Base-by-base conservation (phyloP, 2,888 invertebrate species). In the Drosophila anceps region DNA sequence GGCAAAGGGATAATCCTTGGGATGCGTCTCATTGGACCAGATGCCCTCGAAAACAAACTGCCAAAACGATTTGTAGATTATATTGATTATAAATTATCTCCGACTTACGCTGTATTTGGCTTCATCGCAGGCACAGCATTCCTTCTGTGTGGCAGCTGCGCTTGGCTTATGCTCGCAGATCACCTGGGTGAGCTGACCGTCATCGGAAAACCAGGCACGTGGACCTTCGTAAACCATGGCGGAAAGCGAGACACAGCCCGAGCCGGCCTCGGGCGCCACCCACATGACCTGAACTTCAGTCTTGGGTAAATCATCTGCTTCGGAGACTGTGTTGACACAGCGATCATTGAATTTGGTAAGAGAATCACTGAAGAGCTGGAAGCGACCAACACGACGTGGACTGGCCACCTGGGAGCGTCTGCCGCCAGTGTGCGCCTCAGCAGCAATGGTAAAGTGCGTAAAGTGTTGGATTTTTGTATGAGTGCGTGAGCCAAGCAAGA, bases 1-100 rank as follows among this genome's bases (percentile, higher is more conserved):
- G 44, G 97, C 96, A 90, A 95, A 95, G 0, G 99, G 99, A 93
- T 97, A 99, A 93, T 99, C 97, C 93, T 97, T 98, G 0, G 99
- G 99, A 93, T 99, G 99, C 0, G 98, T 98, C 90, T 96, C 95
- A 81, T 97, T 95, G 0, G 98, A 98, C 99, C 99, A 99, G 62
- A 98, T 94, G 0, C 99, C 99, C 93, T 98, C 96, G 92, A 97
- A 99, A 92, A 95, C 95, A 92, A 96, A 93, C 96, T 96, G 82
- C 1, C 6, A 0, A 20, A 3, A 29, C 1, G 33, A 33, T 33
- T 29, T 37, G n/a, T n/a, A n/a, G 13, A 29, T 8, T 15, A 58
- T 13, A 35, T 6, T 6, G 0, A 10, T n/a, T 51, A 15, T 9
- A 35, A 51, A 41, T 9, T 1, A 8, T 1, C 1, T 39, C 3